Evolutionary conservation across 2,888 invertebrate species (phyloP), one percentile per base, ranked within the genome.

Genomic region (Cheilosia grossa): DNA sequence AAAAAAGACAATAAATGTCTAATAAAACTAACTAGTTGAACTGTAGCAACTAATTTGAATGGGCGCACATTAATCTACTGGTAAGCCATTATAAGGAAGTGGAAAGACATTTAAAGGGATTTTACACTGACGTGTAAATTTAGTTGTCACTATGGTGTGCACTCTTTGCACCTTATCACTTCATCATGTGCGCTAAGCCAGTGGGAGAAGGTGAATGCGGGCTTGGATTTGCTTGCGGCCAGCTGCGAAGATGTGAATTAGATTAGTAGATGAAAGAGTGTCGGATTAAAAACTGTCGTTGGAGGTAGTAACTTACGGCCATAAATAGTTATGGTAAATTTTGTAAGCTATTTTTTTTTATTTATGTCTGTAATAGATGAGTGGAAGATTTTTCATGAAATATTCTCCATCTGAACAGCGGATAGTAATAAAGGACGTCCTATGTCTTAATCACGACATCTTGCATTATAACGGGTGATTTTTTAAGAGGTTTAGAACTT

Each of bases 1-100:
- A 85, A 85, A 85, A 83, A 85, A 44, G 17, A 70, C 83, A 85
- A 85, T 85, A 85, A 85, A 85, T 75, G 83, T 80, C 83, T 53
- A 85, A 81, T 81, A 75, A 85, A 80, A 66, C 64, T 85, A 80
- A 85, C 81, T 85, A 85, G 80, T 66, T 66, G 70, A 67, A 75
- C 54, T 51, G 59, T 70, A 56, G 53, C 75, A 75, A 81, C 83
- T 85, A 85, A 85, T 81, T 81, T 70, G 59, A 66, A 15, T 70
- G 80, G 70, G 49, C 66, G 40, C 70, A 54, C 83, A 75, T 81
- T 81, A 81, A 75, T 85, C 66, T 80, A 75, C 67, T 49, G 83
- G 47, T 67, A 54, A 66, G 27, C 47, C 64, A 21, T 72, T 66
- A 40, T 66, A 72, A 77, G 78, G 82, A 82, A 77, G 77, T 82